phyloP scores from a whole-genome alignment of 2,113 vertebrate genomes.

The Prunella himalayana region DNA sequence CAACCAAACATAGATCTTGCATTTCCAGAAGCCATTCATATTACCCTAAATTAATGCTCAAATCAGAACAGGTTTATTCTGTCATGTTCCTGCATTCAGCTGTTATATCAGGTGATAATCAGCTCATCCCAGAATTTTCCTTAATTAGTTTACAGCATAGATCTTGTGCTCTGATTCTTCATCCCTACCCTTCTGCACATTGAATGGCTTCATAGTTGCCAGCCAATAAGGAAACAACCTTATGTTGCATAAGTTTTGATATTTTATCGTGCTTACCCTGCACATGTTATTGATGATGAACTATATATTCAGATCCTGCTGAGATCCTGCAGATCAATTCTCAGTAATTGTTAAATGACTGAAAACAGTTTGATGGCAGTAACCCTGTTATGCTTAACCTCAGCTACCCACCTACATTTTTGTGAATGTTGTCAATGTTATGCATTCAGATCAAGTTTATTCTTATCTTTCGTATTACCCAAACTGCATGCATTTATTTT shows the following conservation, averaged over 20 bases:
- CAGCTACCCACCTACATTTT: background rate
- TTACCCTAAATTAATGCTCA: background rate
- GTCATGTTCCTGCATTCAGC: background rate
- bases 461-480: background rate
- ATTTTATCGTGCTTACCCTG: background rate
- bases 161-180: background rate
- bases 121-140: background rate
- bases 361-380: background rate
- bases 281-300: background rate
- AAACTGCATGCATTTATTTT: background rate
- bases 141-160: background rate
- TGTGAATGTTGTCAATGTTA: background rate
- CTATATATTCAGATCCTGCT: background rate
- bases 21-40: background rate
- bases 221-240: background rate
- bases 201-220: rapidly evolving
- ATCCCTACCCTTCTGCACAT: background rate
- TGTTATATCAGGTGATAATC: background rate
- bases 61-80: background rate
- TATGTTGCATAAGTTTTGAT: background rate
- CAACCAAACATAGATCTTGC: no score
- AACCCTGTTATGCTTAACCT: background rate
- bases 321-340: background rate
- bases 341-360: background rate
- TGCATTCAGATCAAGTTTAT: background rate